Percentiles rank a stretch among this genome's conserved stretches.
These are phyloP conservation scores for Cabera pusaria DNA, from an alignment of 2,888 invertebrate genomes.

Conservation along the genomic window DNA sequence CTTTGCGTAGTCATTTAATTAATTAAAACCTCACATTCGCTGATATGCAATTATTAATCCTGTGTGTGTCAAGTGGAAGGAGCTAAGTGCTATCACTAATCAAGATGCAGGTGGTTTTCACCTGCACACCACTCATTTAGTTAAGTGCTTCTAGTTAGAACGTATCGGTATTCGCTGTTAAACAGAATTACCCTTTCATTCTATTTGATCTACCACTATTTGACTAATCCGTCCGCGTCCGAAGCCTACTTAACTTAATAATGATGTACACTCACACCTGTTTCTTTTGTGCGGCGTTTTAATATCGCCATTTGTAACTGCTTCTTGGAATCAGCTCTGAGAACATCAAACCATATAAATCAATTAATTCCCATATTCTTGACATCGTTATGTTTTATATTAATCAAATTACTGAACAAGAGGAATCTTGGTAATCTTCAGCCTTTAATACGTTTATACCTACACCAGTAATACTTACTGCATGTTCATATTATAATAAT, in stretches of 20 bases:
- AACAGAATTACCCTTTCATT: conserved; percentile 47
- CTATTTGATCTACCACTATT: conserved; percentile 26
- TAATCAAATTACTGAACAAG: too few relatives aligned
- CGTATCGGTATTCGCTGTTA: conserved; percentile 40
- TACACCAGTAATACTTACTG: too few relatives aligned
- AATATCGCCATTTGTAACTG: conserved; percentile 12
- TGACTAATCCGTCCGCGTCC: conserved; percentile 30
- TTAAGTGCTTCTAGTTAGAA: conserved; percentile 56
- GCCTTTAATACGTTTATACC: too few relatives aligned
- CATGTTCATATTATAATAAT: too few relatives aligned
- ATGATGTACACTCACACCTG: conserved; percentile 25
- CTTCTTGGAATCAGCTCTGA: too few relatives aligned
- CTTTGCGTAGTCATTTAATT: conserved; percentile 57
- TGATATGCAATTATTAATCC: conserved; percentile 65
- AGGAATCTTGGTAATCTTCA: too few relatives aligned
- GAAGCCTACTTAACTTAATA: conserved; percentile 22
- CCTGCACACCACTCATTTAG: conserved; percentile 62
- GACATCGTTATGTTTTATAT: too few relatives aligned
- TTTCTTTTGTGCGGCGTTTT: too few relatives aligned
- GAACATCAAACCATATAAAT: too few relatives aligned
- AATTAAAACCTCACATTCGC: conserved; percentile 67
- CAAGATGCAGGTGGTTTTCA: conserved; percentile 74
- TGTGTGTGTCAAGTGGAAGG: conserved; percentile 56
- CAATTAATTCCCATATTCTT: too few relatives aligned
- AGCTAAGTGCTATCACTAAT: conserved; percentile 73